Percentiles rank a stretch among this genome's conserved stretches.
Conservation (phyloP, 2,113 vertebrate species). For the Elephantulus edwardii region DNA sequence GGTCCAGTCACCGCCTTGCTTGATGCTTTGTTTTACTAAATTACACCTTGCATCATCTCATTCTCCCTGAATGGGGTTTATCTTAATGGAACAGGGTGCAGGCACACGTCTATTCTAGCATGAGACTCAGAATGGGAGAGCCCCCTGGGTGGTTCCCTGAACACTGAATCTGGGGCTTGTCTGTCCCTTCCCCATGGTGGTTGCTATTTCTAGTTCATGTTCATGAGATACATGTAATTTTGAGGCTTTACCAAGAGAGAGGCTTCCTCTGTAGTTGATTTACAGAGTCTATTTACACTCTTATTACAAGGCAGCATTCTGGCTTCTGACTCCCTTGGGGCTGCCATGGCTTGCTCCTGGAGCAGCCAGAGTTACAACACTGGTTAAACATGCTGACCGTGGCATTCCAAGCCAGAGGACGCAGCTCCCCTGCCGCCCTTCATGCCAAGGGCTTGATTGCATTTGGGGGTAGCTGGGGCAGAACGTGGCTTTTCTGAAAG, state of each 20-base stretch:
- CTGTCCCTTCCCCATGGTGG: neutral
- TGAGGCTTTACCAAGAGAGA: conserved; percentile 34
- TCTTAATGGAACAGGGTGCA: neutral
- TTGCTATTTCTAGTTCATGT: conserved; percentile 65
- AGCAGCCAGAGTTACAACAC: conserved; percentile 2
- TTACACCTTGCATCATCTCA: neutral
- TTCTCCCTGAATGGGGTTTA: neutral
- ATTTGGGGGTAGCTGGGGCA: neutral
- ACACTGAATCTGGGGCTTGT: neutral
- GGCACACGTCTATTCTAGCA: neutral
- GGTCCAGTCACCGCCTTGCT: neutral
- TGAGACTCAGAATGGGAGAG: neutral
- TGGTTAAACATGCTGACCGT: conserved; percentile 60
- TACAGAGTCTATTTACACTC: conserved; percentile 46
- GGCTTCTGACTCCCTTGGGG: conserved; percentile 6
- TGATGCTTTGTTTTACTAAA: neutral
- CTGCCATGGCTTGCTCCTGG: neutral
- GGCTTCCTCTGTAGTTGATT: conserved; percentile 64
- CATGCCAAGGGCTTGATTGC: neutral
- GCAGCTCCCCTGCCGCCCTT: neutral
- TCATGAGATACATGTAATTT: conserved; percentile 64
- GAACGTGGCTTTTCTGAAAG: neutral
- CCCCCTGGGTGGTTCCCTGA: neutral
- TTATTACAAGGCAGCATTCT: conserved; percentile 59
- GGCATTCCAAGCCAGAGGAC: conserved; percentile 20